Evolutionary conservation across 2,113 vertebrate species (phyloP).

Genomic region (Gadus macrocephalus): DNA sequence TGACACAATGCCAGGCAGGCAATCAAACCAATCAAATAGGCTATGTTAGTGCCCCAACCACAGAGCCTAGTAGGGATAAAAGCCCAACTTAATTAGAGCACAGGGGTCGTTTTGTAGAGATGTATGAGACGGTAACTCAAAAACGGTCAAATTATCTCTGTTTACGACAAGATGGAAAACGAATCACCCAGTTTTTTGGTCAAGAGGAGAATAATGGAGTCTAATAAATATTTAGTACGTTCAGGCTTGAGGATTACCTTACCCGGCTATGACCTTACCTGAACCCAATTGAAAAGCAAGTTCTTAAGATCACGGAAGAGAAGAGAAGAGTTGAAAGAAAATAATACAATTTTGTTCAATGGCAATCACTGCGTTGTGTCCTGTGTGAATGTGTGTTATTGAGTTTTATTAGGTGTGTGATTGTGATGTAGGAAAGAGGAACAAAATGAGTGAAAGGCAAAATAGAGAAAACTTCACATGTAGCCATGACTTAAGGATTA

Average conservation of each 20-base stretch:
- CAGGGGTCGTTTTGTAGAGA: slow-evolving; percentile 49
- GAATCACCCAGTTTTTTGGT: slow-evolving; percentile 54
- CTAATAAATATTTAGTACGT: slow-evolving; percentile 60
- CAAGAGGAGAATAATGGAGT: slow-evolving; percentile 43
- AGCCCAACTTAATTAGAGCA: slow-evolving; percentile 48
- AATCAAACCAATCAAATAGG: slow-evolving; percentile 20
- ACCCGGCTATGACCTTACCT: slow-evolving; percentile 17
- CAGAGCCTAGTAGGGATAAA: neutral
- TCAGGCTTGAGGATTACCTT: slow-evolving; percentile 24
- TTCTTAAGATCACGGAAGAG: neutral
- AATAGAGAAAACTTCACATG: neutral
- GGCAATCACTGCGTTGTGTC: too few relatives aligned
- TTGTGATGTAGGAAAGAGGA: too few relatives aligned
- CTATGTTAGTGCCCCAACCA: slow-evolving; percentile 21
- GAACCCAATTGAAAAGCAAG: neutral
- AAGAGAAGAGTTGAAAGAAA: neutral
- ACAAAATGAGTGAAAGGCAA: neutral
- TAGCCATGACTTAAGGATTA: neutral
- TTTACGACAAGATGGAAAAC: slow-evolving; percentile 46
- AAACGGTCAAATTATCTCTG: slow-evolving; percentile 43
- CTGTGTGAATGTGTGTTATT: too few relatives aligned
- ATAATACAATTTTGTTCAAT: too few relatives aligned
- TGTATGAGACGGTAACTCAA: neutral
- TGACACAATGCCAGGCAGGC: slow-evolving; percentile 50
- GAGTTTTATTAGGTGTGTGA: too few relatives aligned